phyloP scores from a whole-genome alignment of 35 echinoderm and acorn worm species.

The Eucidaris tribuloides region DNA sequence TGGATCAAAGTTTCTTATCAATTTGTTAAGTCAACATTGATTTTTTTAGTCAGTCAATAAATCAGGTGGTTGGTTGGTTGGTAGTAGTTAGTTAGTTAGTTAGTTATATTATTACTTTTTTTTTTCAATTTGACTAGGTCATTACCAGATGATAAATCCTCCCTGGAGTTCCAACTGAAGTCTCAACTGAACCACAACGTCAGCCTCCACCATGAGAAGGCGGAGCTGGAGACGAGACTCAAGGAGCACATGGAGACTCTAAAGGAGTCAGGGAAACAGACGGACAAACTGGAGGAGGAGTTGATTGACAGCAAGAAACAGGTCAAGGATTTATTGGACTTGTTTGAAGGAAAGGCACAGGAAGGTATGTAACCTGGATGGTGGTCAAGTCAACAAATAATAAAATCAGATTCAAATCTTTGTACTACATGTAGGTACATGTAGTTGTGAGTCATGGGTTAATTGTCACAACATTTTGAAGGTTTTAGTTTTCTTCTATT shows the following conservation, averaged over 20 bases:
- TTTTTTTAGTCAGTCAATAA: too few species aligned
- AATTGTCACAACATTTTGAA: too few species aligned
- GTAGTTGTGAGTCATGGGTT: too few species aligned
- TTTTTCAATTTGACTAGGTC: too few species aligned
- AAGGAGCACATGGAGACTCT: constrained; percentile 41
- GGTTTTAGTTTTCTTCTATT: too few species aligned
- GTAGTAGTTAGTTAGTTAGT: too few species aligned
- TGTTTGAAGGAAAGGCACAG: constrained; percentile 52
- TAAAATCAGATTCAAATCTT: not conserved
- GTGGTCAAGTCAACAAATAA: not conserved
- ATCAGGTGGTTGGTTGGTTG: too few species aligned
- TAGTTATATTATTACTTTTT: too few species aligned
- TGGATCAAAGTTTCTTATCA: too few species aligned
- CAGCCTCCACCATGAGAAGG: constrained; percentile 62
- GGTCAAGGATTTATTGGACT: constrained; percentile 46
- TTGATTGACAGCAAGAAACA: constrained; percentile 46
- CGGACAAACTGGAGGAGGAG: constrained; percentile 50
- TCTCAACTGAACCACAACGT: constrained; percentile 73
- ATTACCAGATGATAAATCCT: not conserved
- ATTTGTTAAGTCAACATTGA: too few species aligned
- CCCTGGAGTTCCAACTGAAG: constrained; percentile 43
- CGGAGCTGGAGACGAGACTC: constrained; percentile 49
- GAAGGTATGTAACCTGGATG: constrained; percentile 36
- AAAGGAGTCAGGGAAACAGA: constrained; percentile 6
- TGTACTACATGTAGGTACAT: not conserved